phyloP scores from a whole-genome alignment of 1,140 invertebrate genomes.

The Drosophila pseudoobscura region DNA sequence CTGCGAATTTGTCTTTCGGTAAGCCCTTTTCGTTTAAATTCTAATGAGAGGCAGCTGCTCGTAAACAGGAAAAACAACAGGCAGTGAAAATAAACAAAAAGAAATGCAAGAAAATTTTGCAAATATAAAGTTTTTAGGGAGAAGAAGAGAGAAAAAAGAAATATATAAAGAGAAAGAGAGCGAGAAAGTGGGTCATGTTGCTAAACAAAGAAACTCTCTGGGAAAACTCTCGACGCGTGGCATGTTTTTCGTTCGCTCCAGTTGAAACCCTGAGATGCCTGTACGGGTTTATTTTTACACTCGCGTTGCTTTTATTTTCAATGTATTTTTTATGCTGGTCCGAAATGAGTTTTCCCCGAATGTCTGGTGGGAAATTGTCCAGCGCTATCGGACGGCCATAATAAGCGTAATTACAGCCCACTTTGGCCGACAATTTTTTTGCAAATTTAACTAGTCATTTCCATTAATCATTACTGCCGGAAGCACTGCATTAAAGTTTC shows the following conservation, averaged over 20 bases:
- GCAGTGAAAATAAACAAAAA: not conserved
- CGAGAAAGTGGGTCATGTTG: slow-evolving; percentile 30
- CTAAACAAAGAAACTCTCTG: slow-evolving; percentile 13
- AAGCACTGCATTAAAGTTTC: slow-evolving; percentile 9
- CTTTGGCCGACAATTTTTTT: slow-evolving; percentile 29
- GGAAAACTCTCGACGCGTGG: slow-evolving; percentile 6
- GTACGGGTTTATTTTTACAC: slow-evolving; percentile 34
- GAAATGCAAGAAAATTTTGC: slow-evolving; percentile 40
- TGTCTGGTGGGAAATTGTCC: slow-evolving; percentile 11
- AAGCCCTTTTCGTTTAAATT: not conserved
- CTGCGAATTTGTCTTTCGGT: not conserved
- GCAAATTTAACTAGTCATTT: slow-evolving; percentile 43
- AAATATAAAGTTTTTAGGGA: slow-evolving; percentile 61
- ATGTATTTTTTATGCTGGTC: slow-evolving; percentile 51
- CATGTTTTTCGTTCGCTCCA: slow-evolving; percentile 3
- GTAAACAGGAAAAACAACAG: slow-evolving; percentile 10
- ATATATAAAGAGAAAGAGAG: not conserved
- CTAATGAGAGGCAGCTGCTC: not conserved
- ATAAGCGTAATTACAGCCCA: slow-evolving; percentile 48
- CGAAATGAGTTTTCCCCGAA: slow-evolving; percentile 30
- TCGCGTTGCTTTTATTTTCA: slow-evolving; percentile 8
- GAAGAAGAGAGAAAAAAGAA: not conserved
- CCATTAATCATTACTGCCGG: slow-evolving; percentile 38
- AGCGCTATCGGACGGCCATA: not conserved
- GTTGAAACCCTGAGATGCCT: too few species aligned